phyloP scores from a whole-genome alignment of 2,113 vertebrate species.

The Sterna hirundo region DNA sequence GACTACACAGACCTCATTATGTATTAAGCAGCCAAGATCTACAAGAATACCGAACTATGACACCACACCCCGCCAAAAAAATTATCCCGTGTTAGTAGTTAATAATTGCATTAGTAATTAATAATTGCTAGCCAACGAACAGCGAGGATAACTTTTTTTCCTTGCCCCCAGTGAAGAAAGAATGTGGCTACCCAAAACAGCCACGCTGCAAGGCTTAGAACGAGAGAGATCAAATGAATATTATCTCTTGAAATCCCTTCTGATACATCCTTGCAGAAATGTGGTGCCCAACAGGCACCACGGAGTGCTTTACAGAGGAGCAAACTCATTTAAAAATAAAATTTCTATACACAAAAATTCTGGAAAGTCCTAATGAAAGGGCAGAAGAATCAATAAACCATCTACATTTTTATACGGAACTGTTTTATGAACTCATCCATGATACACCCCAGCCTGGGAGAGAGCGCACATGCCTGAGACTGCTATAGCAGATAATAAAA shows the following conservation, averaged over 20 bases:
- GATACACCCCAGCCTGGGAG: background rate
- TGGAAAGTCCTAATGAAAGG: background rate
- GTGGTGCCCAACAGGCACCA: background rate
- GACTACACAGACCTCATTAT: fast-evolving
- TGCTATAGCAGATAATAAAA: background rate
- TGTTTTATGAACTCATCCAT: background rate
- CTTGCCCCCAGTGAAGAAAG: background rate
- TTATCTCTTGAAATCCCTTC: background rate
- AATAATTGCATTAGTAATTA: background rate
- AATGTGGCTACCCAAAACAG: fast-evolving
- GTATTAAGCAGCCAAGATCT: background rate
- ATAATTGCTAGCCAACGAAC: background rate
- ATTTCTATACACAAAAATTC: background rate
- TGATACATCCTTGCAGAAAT: fast-evolving
- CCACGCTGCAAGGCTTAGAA: no score
- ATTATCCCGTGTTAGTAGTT: background rate
- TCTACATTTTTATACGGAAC: background rate
- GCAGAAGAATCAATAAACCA: constrained; percentile 6
- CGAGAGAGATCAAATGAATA: background rate
- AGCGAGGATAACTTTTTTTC: background rate
- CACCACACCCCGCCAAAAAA: background rate
- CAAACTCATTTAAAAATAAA: background rate
- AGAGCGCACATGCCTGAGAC: background rate
- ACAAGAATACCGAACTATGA: background rate
- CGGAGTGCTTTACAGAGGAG: background rate